Percentiles rank a stretch among this genome's conserved stretches.
These are phyloP conservation scores for Brenthis hecate DNA, from an alignment of 2,888 invertebrate genomes.

Conservation along the genomic window DNA sequence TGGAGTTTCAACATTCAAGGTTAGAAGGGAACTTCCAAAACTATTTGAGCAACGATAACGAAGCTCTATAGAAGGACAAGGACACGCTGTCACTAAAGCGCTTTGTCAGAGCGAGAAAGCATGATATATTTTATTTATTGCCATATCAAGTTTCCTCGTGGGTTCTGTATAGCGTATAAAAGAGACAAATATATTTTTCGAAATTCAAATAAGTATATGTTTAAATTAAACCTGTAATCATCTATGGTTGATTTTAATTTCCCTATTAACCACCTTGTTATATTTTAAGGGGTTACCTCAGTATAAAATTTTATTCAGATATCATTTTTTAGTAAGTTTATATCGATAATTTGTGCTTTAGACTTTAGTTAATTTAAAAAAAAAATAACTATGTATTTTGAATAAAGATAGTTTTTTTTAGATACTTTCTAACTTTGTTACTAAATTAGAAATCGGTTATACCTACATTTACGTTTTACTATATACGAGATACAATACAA, in stretches of 20 bases:
- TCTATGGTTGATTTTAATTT: neutral
- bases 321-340: too few species aligned
- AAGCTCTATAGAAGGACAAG: constrained; percentile 50
- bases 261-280: too few species aligned
- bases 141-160: constrained; percentile 70
- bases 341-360: too few species aligned
- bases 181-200: constrained; percentile 58
- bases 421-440: too few species aligned
- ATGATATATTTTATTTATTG: constrained; percentile 72
- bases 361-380: too few species aligned
- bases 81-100: constrained; percentile 23
- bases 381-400: too few species aligned
- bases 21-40: constrained; percentile 72
- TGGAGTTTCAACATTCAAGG: constrained; percentile 71
- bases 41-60: constrained; percentile 75
- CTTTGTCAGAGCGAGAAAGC: constrained; percentile 53
- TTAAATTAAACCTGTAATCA: neutral
- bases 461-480: too few species aligned
- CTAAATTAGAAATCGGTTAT: too few species aligned
- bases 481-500: neutral
- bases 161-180: constrained; percentile 57
- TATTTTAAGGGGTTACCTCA: too few species aligned
- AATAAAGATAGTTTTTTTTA: too few species aligned
- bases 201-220: constrained; percentile 31
- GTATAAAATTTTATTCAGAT: too few species aligned